Base-by-base conservation (phyloP, 2,113 vertebrate genomes). In the Pleuronectes platessa region DNA sequence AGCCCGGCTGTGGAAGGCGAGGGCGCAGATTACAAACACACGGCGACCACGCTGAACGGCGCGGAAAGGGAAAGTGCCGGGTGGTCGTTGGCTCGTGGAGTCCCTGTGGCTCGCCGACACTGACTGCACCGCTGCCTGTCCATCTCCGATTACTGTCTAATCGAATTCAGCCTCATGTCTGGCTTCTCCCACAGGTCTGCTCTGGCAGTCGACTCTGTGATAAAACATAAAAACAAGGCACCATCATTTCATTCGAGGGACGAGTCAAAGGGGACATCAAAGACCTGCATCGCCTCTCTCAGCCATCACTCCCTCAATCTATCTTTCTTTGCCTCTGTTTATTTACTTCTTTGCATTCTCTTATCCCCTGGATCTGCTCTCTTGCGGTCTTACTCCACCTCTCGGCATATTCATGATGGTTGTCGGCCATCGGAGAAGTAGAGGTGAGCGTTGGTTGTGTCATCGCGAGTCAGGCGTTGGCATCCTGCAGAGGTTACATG, bases 181-280 rank as follows among this genome's bases (percentile, higher is more conserved):
- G 85, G 76, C 86, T 61, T 78, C 68, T 92, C 93, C 89, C 90
- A 45, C 3, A 91, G 88, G 92, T 81, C 89, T 82, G 86, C 83
- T 88, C 86, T 47, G 78, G 62, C 74, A 86, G 83, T 85, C 82
- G 69, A 75, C 87, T 89, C 80, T 82, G 90, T 93, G 93, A 93
- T 93, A 92, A 93, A 90, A 93, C 90, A 92, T 90, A 91, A 90
- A 92, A 89, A 90, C 86, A 88, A 91, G 90, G 92, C 90, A 86
- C 76, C 56, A 42, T 74, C 89, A 83, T 90, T 91, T 91, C 87
- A 91, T 91, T 90, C 86, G 85, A 79, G 83, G 51, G 69, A 64
- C 42, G 76, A 88, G 77, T 88, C 81, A 81, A 86, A 78, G 65
- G 84, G 81, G 89, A 86, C 90, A 89, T 90, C 72, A 82, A 87